These are phyloP conservation scores for Dendroctonus valens DNA, from an alignment of 1,140 invertebrate species.

Conservation along the genomic window DNA sequence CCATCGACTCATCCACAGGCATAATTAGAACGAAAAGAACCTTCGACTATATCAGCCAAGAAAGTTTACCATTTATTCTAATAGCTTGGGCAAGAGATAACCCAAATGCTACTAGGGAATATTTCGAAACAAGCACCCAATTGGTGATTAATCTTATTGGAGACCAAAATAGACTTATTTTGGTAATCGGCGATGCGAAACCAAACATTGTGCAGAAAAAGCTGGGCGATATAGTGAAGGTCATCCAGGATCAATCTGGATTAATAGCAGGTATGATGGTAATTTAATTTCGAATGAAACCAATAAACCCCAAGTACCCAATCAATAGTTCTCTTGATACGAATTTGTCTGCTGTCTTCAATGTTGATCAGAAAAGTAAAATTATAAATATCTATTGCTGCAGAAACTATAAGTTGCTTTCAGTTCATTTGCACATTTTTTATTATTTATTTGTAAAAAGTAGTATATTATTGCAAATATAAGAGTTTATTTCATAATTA, in stretches of 20 bases:
- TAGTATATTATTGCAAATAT: too few species aligned
- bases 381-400: too few species aligned
- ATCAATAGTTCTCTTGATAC: too few species aligned
- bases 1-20: conserved; percentile 70
- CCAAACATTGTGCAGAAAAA: conserved; percentile 68
- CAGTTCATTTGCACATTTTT: neutral
- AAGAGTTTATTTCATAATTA: too few species aligned
- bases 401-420: neutral
- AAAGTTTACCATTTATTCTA: conserved; percentile 70
- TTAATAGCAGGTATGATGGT: conserved; percentile 54
- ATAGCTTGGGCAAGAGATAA: conserved; percentile 75
- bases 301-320: too few species aligned
- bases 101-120: conserved; percentile 61
- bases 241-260: conserved; percentile 71
- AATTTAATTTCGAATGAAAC: too few species aligned
- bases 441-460: too few species aligned
- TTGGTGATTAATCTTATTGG: conserved; percentile 61
- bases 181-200: conserved; percentile 73
- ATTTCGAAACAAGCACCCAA: conserved; percentile 60
- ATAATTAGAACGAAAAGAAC: conserved; percentile 70
- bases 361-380: too few species aligned
- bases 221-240: conserved; percentile 62
- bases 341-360: too few species aligned
- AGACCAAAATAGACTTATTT: conserved; percentile 69
- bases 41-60: conserved; percentile 64